Evolutionary conservation across 2,888 invertebrate genomes (phyloP), one percentile per base, ranked within the genome.

Genomic region (Altica lythri): DNA sequence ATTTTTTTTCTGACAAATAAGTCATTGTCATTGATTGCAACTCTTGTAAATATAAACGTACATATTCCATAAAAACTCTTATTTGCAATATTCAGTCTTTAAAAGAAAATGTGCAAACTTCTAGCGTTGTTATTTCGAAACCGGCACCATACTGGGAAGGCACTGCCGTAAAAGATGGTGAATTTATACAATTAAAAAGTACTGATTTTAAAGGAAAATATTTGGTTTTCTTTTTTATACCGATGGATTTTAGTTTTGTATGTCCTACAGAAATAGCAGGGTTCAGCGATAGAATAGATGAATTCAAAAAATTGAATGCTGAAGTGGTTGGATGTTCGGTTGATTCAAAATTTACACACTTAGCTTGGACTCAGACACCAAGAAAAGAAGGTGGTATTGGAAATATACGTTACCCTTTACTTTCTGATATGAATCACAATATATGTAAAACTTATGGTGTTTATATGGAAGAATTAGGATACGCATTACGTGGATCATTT

Each of bases 181-280:
- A 89, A 72, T 93, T 94, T 79, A 90, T 91, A 77, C 88, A 90
- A 54, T 82, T 94, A 61, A 79, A 81, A 9, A 80, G 92, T 40
- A 72, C 82, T 0, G 89, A 92, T 76, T 94, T 84, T 80, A 85
- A 86, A 72, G 93, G 92, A 62, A 89, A 93, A 87, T 94, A 93
- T 70, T 81, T 94, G 2, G 88, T 94, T 8, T 77, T 94, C 9
- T 93, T 93, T 80, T 94, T 94, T 83, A 94, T 93, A 69, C 93
- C 93, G 0, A 78, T 92, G 49, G 93, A 94, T 74, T 93, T 93
- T 72, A 90, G 90, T 2, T 91, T 91, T 74, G 90, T 91, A 5
- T 91, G 90, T 68, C 90, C 92, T 25, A 92, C 98, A 4, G 98
- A 98, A 81, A 97, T 98, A 69, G 93, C 97, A 73, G 95, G 97